A percentile compares a stretch with the other conserved stretches of the same genome.
These are phyloP conservation scores for Thripadectes ignobilis DNA, from an alignment of 2,797 vertebrate species.

Conservation along the genomic window DNA sequence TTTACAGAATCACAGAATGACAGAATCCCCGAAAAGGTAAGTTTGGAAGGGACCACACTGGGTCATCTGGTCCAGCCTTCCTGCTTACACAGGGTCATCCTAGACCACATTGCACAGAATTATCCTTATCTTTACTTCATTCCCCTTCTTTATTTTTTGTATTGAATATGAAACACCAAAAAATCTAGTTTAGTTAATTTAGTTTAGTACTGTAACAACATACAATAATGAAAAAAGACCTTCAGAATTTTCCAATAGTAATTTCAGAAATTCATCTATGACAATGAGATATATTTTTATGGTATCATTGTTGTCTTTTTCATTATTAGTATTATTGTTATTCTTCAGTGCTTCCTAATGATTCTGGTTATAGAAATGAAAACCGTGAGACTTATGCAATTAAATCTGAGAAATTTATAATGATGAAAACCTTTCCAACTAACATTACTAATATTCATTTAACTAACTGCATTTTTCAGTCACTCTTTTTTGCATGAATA, in stretches of 20 bases:
- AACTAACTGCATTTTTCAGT: background rate
- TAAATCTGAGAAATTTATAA: conserved; percentile 28
- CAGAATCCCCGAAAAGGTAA: background rate
- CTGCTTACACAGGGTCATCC: background rate
- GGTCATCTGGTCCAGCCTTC: background rate
- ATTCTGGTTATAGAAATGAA: conserved; percentile 15
- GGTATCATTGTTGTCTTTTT: background rate
- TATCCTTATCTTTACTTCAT: background rate
- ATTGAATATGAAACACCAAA: background rate
- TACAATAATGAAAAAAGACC: background rate
- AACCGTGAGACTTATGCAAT: conserved; percentile 1
- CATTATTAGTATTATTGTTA: conserved; percentile 3
- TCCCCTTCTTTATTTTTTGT: accelerated
- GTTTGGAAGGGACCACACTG: background rate
- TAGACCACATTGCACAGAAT: background rate
- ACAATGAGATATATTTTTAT: conserved; percentile 28
- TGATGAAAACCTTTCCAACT: background rate
- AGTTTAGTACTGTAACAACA: background rate
- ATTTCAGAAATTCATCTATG: conserved; percentile 33
- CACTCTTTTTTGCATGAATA: background rate
- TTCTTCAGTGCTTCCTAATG: conserved; percentile 47
- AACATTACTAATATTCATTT: background rate
- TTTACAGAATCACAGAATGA: background rate
- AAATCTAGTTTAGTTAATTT: background rate
- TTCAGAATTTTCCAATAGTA: background rate